Evolutionary conservation across 2,797 vertebrate species (phyloP).

Genomic region (Alfaro cultratus): DNA sequence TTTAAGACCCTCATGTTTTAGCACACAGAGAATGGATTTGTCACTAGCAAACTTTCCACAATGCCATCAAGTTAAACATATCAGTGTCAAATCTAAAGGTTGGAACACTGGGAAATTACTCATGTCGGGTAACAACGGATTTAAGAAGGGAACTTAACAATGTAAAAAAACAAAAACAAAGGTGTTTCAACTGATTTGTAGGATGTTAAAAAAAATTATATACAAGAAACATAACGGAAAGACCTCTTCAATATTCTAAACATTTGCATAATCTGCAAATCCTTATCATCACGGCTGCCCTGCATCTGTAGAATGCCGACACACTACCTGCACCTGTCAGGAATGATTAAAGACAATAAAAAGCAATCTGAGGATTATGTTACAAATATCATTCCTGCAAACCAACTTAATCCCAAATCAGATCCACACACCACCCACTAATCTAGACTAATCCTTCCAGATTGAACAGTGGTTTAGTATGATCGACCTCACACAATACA

Average conservation of each 20-base stretch:
- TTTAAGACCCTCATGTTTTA: background rate
- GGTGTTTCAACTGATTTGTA: background rate
- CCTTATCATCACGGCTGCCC: background rate
- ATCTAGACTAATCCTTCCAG: conserved; percentile 33
- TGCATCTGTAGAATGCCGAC: background rate
- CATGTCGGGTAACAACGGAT: background rate
- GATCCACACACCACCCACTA: conserved; percentile 11
- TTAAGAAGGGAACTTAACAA: background rate
- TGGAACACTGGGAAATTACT: background rate
- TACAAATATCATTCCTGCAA: conserved; percentile 19
- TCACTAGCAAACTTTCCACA: background rate
- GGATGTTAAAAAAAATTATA: background rate
- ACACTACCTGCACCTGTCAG: background rate
- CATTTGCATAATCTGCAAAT: background rate
- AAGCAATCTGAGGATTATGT: conserved; percentile 19
- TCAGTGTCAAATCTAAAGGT: background rate
- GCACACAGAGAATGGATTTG: background rate
- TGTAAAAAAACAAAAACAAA: background rate
- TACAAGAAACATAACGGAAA: background rate
- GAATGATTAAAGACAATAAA: conserved; percentile 10
- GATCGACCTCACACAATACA: background rate
- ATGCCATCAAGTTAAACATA: background rate
- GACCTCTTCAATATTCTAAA: background rate
- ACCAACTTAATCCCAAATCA: conserved; percentile 23
- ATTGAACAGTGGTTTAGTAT: conserved; percentile 3